These are phyloP conservation scores for Drepanosiphum platanoidis DNA, from an alignment of 2,888 invertebrate genomes.

Conservation along the genomic window DNA sequence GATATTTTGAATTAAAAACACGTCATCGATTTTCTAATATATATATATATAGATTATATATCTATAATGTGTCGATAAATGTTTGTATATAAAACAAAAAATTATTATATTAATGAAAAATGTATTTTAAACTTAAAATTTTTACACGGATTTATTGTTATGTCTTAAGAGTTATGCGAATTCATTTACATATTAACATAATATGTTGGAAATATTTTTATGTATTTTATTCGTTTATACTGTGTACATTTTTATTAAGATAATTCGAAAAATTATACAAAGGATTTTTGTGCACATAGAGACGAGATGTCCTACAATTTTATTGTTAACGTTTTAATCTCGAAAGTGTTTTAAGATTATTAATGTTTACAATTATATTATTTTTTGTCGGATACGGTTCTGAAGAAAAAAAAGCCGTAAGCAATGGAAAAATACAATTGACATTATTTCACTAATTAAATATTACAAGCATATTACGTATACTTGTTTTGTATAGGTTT, in stretches of 20 bases:
- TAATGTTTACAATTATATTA: neutral
- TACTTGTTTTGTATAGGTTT: neutral
- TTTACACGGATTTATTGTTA: too few relatives aligned
- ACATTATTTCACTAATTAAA: neutral
- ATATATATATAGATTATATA: too few relatives aligned
- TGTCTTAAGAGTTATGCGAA: too few relatives aligned
- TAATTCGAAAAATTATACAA: conserved; percentile 21
- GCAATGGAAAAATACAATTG: neutral
- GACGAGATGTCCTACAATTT: neutral
- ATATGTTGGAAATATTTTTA: neutral
- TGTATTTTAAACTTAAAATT: too few relatives aligned
- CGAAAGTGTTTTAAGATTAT: conserved; percentile 35
- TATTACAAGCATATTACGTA: neutral
- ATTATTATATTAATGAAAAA: neutral
- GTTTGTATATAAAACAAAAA: too few relatives aligned
- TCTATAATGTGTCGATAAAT: too few relatives aligned
- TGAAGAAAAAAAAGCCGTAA: neutral
- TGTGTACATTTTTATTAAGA: neutral
- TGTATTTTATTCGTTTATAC: neutral
- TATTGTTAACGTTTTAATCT: conserved; percentile 41
- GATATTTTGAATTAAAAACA: neutral
- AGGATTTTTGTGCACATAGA: neutral
- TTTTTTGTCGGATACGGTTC: neutral
- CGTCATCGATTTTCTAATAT: neutral
- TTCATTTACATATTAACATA: too few relatives aligned